These are phyloP conservation scores for Channallabes apus DNA, from an alignment of 2,797 vertebrate species.

Conservation along the genomic window DNA sequence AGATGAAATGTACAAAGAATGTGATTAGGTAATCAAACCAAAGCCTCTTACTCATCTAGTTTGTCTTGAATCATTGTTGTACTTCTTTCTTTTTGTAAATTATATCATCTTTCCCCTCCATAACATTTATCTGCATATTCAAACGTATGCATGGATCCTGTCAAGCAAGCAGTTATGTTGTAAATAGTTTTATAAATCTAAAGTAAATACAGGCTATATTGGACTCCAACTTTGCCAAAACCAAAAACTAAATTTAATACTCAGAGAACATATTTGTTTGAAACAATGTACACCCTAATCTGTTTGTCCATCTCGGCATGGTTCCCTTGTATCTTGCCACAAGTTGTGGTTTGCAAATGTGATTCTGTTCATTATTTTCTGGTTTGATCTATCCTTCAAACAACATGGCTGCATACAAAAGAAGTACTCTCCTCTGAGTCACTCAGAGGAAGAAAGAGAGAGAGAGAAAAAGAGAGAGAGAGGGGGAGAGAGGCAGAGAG, in stretches of 20 bases:
- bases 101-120: constrained; percentile 65
- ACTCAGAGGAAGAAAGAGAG: constrained; percentile 32
- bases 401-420: constrained; percentile 26
- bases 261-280: background rate
- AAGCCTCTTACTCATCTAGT: constrained; percentile 64
- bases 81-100: constrained; percentile 75
- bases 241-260: background rate
- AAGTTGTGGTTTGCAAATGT: constrained; percentile 7
- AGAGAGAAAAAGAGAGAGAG: constrained; percentile 15
- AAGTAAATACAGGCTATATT: background rate
- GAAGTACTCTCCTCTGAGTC: constrained; percentile 25
- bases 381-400: constrained; percentile 35
- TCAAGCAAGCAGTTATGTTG: background rate
- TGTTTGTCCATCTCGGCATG: background rate
- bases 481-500: constrained; percentile 8
- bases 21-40: constrained; percentile 82
- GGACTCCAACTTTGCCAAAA: background rate
- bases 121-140: background rate
- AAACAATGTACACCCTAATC: background rate
- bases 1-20: constrained; percentile 77
- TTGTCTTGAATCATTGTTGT: constrained; percentile 69
- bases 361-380: constrained; percentile 31
- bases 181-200: background rate
- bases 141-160: background rate
- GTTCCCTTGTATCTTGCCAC: background rate